A percentile compares a stretch with the other conserved stretches of the same genome.
Evolutionary conservation across 1,140 invertebrate genomes (phyloP).

Genomic region (Ostrea denselamellosa): DNA sequence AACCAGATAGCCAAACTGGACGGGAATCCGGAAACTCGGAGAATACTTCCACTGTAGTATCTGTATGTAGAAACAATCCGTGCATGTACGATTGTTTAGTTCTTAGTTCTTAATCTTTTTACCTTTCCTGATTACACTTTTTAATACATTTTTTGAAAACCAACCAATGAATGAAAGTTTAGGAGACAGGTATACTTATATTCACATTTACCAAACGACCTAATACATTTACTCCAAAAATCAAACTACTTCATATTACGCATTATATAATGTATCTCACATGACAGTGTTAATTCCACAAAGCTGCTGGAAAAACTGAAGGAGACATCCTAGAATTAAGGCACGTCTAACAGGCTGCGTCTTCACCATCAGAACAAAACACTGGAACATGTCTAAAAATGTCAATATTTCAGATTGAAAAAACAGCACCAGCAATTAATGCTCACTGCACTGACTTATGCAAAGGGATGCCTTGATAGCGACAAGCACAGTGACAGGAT

Average conservation of each 20-base stretch:
- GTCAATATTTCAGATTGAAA: neutral
- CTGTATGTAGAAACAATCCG: slow-evolving; percentile 70
- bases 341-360: slow-evolving; percentile 80
- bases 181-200: too few relatives aligned
- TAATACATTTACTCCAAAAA: too few relatives aligned
- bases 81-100: neutral
- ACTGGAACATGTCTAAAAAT: slow-evolving; percentile 42
- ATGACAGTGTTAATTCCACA: slow-evolving; percentile 85
- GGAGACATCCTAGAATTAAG: slow-evolving; percentile 82
- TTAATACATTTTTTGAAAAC: too few relatives aligned
- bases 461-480: neutral
- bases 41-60: slow-evolving; percentile 84
- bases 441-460: neutral
- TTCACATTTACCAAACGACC: too few relatives aligned
- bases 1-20: slow-evolving; percentile 83
- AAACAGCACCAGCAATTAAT: neutral
- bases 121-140: neutral
- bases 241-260: too few relatives aligned
- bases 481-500: neutral
- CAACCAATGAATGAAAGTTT: too few relatives aligned
- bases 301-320: slow-evolving; percentile 83
- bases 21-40: slow-evolving; percentile 82
- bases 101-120: neutral
- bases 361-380: slow-evolving; percentile 73
- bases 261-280: slow-evolving; percentile 73